Evolutionary conservation across 2,888 invertebrate species (phyloP), one percentile per base, ranked within the genome.

Genomic region (Synanthedon myopaeformis): DNA sequence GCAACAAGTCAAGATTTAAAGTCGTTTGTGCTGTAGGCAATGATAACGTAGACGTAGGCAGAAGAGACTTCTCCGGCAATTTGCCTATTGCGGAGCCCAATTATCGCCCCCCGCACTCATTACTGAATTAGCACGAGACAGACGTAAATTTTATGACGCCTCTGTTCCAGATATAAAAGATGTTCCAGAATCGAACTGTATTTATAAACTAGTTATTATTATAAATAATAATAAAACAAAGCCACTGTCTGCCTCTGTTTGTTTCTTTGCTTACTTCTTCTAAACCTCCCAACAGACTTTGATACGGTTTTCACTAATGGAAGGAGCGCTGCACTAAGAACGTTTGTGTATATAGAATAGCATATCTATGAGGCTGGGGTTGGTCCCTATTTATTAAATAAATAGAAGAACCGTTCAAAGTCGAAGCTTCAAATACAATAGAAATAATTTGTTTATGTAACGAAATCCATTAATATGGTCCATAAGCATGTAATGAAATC

Each of bases 101-200:
- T 87, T 86, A 85, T 85, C 84, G 83, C 87, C 86, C 87, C 82
- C 85, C 79, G 83, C 84, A 76, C 82, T 82, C 75, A 83, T 86
- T 85, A 84, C 82, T 76, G 86, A 77, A 84, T 87, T 85, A 86
- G 83, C 78, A 74, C 80, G 78, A 76, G 78, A 82, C 76, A 70
- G 74, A 74, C 79, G 74, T 76, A 77, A 76, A 82, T 78, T 83
- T 70, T 67, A 76, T 74, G 78, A 82, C 85, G 83, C 84, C 79
- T 79, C 74, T 76, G 73, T 75, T 72, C 63, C 62, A 67, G 71
- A 76, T 76, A 77, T 72, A 73, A 66, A 63, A 69, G 71, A 64
- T 69, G 69, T 70, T 60, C 35, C 35, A 35, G 8, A 35, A 35
- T 35, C 5, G 6, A 35, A 35, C 10, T 35, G 6, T 10, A 10